Evolutionary conservation across 2,888 invertebrate genomes (phyloP), one percentile per base, ranked within the genome.

Genomic region (Troides helena): DNA sequence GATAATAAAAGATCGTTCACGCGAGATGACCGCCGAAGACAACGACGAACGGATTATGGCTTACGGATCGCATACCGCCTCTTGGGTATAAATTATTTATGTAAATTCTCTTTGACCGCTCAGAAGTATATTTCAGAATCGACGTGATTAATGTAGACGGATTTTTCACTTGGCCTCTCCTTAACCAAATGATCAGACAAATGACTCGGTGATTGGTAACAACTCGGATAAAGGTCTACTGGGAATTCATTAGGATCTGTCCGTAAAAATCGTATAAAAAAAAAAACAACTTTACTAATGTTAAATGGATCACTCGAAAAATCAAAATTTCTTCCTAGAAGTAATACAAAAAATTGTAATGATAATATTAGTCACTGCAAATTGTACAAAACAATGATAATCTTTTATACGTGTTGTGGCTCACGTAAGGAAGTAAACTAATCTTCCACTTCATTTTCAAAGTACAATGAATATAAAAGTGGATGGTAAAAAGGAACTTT

Each of bases 51-150:
- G 79, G 84, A 85, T 87, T 85, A 87, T 81, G 83, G 82, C 82
- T 80, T 59, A 66, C 58, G 61, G 71, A 80, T 73, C 77, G 73
- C 72, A 76, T 75, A 74, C 75, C 77, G 81, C 80, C 88, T 85
- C 88, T 80, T 78, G 89, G 83, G 90, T 85, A 88, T 89, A 90
- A 88, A 91, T 90, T 91, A 91, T 87, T 88, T 89, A 91, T 90
- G 90, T 90, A 88, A 90, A 90, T 90, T 87, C 53, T 84, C 86
- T 87, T 88, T 84, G 86, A 85, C 86, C 85, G 83, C 81, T 86
- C 85, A 83, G 86, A 89, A 90, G 90, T 86, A 85, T 89, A 86
- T 89, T 90, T 90, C 87, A 87, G 88, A 81, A 85, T 87, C 83
- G 82, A 86, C 83, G 82, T 91, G 90, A 92, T 91, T 89, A 89